Evolutionary conservation across 2,888 invertebrate genomes (phyloP).

Genomic region (Dilophus febrilis): DNA sequence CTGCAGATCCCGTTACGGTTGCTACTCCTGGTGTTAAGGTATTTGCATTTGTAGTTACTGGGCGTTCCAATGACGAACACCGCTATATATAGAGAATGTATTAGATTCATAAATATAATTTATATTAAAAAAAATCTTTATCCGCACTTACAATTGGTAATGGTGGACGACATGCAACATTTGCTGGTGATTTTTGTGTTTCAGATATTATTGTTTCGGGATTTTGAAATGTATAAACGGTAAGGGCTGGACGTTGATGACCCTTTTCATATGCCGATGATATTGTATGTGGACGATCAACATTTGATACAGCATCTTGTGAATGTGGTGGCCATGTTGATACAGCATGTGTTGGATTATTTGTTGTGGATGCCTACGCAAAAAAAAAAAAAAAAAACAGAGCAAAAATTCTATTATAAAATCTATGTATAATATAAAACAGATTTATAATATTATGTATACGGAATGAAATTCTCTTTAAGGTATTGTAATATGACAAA

Average conservation of each 20-base stretch:
- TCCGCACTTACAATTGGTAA: conserved; percentile 45
- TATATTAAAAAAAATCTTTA: conserved; percentile 6
- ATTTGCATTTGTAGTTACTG: conserved; percentile 49
- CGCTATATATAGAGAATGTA: conserved; percentile 32
- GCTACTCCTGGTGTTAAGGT: no score
- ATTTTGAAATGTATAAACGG: conserved; percentile 75
- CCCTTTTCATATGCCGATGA: conserved; percentile 81
- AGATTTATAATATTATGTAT: no score
- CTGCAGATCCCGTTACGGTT: conserved; percentile 18
- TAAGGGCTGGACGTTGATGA: conserved; percentile 71
- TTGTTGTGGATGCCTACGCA: conserved; percentile 31
- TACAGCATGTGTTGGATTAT: conserved; percentile 29
- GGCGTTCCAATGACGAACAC: conserved; percentile 75
- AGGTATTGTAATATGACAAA: no score
- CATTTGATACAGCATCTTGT: conserved; percentile 24
- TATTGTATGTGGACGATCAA: conserved; percentile 79
- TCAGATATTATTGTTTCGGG: conserved; percentile 38
- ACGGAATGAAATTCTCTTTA: no score
- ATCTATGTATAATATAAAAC: no score
- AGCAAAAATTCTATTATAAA: no score
- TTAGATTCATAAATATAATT: conserved; percentile 7
- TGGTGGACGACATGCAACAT: conserved; percentile 43
- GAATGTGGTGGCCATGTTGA: conserved; percentile 32
- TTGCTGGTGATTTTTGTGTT: conserved; percentile 34
- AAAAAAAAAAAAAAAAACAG: neutral